Evolutionary conservation across 2,888 invertebrate species (phyloP), one percentile per base, ranked within the genome.

Genomic region (Amblyteles armatorius): DNA sequence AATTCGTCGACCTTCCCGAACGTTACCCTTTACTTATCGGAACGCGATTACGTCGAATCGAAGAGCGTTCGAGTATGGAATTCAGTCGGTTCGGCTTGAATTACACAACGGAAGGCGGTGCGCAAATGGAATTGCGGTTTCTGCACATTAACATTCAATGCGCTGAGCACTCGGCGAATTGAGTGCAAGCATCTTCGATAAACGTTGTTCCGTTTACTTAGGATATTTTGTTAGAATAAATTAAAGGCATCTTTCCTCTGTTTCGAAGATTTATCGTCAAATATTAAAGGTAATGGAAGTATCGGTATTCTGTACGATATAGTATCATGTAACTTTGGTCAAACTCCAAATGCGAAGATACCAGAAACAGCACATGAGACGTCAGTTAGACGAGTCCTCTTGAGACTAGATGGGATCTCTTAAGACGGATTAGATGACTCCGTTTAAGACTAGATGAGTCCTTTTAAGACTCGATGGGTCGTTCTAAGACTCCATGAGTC

Each of bases 71-170:
- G 29, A 16, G 33, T 16, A 11, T 29, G 60, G 9, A 16, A 33
- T n/a, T 33, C 7, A 5, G 4, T 16, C 26, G 60, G 6, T 7
- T 33, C n/a, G 5, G 29, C 29, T 2, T 60, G 33, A 60, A 60
- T 60, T 60, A 60, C 33, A 33, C 16, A 60, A 60, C 5, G 2
- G 5, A 16, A 29, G 5, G 19, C 60, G 16, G n/a, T 29, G 60
- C 60, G 33, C 60, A 60, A 60, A 33, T 60, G n/a, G 29, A 29
- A 60, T 60, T 60, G 60, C 33, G 60, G 26, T 5, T 60, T 60
- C 29, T 60, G 16, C 60, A 16, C 16, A 60, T 60, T 60, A 16
- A 60, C 13, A n/a, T 33, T 60, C 4, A 16, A 60, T 60, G 29
- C 60, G 44, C 33, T 16, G 60, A 29, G 29, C 60, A 33, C 33